These are phyloP conservation scores for Nezara viridula DNA, from an alignment of 2,888 invertebrate genomes.

Conservation along the genomic window DNA sequence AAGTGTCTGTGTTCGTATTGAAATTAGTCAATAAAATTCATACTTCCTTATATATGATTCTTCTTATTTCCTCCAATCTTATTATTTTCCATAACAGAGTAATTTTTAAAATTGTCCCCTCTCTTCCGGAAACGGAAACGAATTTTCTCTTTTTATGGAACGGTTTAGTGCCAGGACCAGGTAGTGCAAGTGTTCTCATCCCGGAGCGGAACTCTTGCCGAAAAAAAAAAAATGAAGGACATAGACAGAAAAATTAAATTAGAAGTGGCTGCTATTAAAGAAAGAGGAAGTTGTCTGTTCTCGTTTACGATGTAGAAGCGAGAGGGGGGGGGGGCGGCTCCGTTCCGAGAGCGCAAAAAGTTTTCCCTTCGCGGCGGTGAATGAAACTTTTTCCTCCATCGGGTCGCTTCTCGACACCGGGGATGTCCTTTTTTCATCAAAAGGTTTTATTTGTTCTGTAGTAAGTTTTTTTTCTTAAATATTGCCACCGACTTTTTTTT, in stretches of 20 bases:
- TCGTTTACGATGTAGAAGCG: constrained; percentile 4
- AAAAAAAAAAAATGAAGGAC: constrained; percentile 20
- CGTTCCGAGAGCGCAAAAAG: constrained; percentile 11
- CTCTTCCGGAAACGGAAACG: not conserved
- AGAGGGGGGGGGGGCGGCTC: no score
- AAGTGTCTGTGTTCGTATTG: not conserved
- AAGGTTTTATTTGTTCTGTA: constrained; percentile 27
- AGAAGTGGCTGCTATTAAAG: constrained; percentile 40
- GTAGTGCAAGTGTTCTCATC: not conserved
- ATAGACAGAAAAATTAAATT: constrained; percentile 36
- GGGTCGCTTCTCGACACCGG: not conserved
- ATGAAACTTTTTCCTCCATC: not conserved
- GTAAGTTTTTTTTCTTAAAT: constrained; percentile 24
- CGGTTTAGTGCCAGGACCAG: not conserved
- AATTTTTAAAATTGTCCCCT: not conserved
- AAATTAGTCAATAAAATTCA: not conserved
- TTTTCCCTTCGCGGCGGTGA: not conserved
- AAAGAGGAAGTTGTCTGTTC: constrained; percentile 14
- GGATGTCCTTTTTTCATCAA: not conserved
- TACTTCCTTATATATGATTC: not conserved
- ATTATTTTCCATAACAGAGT: not conserved
- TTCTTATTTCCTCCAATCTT: not conserved
- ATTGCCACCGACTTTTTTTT: not conserved
- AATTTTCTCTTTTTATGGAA: not conserved
- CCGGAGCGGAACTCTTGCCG: not conserved